These are phyloP conservation scores for Musca domestica DNA, from an alignment of 1,140 invertebrate genomes.

Conservation along the genomic window DNA sequence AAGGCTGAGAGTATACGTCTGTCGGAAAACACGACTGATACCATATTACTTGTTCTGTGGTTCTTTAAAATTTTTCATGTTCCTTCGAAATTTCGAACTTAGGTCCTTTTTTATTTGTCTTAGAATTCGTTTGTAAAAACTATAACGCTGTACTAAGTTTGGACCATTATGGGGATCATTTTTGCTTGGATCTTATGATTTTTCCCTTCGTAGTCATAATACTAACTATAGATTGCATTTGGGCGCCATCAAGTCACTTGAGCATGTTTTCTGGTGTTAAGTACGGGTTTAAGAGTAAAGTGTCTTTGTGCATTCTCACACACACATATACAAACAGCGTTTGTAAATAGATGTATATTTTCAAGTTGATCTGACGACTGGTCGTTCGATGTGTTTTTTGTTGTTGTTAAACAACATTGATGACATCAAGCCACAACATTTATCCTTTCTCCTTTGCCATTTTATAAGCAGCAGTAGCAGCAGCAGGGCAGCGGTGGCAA, in stretches of 20 bases:
- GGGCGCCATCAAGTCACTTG: slow-evolving; percentile 4
- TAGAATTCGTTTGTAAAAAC: no score
- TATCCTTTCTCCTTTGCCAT: slow-evolving; percentile 2
- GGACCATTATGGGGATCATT: no score
- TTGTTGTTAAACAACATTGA: slow-evolving; percentile 12
- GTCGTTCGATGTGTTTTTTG: not conserved
- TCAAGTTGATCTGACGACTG: not conserved
- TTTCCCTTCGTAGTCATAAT: not conserved
- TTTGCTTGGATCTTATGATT: not conserved
- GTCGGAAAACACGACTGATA: no score
- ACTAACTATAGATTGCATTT: not conserved
- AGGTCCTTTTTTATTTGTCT: no score
- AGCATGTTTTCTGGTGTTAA: slow-evolving; percentile 2
- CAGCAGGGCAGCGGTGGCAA: no score
- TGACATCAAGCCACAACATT: slow-evolving; percentile 21
- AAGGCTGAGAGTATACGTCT: no score
- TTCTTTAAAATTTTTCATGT: no score
- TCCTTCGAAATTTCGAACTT: no score
- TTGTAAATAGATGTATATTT: not conserved
- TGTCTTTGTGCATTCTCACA: not conserved
- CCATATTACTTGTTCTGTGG: no score
- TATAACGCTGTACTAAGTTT: no score
- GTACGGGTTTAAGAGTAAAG: not conserved
- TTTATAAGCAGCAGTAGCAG: not conserved
- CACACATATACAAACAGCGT: no score